Evolutionary conservation across 2,797 vertebrate species (phyloP).

Genomic region (Gephyroberyx darwinii): DNA sequence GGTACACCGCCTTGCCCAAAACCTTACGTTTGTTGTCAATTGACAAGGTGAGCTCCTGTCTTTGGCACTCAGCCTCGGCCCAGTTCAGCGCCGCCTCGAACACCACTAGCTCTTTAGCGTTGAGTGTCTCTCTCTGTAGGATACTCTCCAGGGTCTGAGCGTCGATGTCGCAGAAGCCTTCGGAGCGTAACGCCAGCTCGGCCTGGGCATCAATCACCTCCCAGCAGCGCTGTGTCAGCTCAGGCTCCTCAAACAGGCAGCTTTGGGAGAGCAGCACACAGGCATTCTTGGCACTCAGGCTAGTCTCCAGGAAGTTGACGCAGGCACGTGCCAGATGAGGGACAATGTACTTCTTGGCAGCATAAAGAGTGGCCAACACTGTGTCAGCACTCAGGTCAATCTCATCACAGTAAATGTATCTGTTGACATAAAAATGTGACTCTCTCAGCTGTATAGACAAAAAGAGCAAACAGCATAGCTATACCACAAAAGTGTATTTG

Average conservation of each 20-base stretch:
- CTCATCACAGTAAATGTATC: constrained; percentile 98
- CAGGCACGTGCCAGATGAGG: constrained; percentile 97
- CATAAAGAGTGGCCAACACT: constrained; percentile 94
- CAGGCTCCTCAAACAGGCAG: constrained; percentile 97
- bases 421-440: constrained; percentile 67
- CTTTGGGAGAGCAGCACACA: constrained; percentile 97
- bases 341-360: constrained; percentile 98
- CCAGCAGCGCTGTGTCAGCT: constrained; percentile 98
- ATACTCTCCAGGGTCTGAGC: constrained; percentile 97
- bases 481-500: background rate
- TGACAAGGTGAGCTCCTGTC: constrained; percentile 87
- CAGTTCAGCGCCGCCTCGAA: constrained; percentile 95
- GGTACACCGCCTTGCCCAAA: constrained; percentile 91
- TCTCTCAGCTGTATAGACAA: constrained; percentile 14
- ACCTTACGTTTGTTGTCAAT: constrained; percentile 97
- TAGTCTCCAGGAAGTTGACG: constrained; percentile 97
- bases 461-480: background rate
- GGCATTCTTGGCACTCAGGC: constrained; percentile 96
- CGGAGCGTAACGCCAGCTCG: constrained; percentile 94
- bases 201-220: constrained; percentile 99
- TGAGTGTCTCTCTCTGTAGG: constrained; percentile 94
- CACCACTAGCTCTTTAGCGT: constrained; percentile 97
- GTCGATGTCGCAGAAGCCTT: constrained; percentile 98
- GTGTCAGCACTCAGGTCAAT: constrained; percentile 97
- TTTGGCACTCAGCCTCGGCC: constrained; percentile 97